phyloP scores from a whole-genome alignment of 2,797 vertebrate genomes.

The Merluccius polli region DNA sequence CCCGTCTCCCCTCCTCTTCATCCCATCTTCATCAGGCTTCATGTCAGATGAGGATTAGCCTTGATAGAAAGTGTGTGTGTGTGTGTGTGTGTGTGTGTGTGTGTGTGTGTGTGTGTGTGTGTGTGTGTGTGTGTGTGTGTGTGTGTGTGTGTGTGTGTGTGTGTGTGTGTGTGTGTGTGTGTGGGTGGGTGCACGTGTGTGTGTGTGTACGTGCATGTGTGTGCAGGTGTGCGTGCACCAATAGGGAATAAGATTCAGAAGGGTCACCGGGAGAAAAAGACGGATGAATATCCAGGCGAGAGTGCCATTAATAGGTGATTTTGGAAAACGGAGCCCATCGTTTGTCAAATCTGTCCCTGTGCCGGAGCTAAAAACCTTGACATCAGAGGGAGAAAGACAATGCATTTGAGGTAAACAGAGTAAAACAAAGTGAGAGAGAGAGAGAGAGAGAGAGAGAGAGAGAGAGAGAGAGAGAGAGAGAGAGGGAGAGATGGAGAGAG shows the following conservation, averaged over 20 bases:
- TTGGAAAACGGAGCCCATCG: not conserved
- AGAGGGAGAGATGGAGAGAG: not conserved
- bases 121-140: conserved; percentile 7
- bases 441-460: not conserved
- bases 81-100: not conserved
- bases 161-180: not conserved
- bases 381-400: conserved; percentile 3
- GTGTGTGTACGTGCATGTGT: too few relatives aligned
- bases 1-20: conserved; percentile 25
- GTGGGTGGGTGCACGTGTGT: not conserved
- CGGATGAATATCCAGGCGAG: not conserved
- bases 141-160: not conserved
- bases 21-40: conserved; percentile 41
- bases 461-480: not conserved
- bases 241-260: not conserved
- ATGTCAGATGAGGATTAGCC: conserved; percentile 53
- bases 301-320: conserved; percentile 17
- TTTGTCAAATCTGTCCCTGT: conserved; percentile 13
- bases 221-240: conserved; percentile 7
- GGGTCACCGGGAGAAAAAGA: not conserved
- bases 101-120: not conserved
- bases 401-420: not conserved
- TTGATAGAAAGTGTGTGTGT: conserved; percentile 6
- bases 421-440: not conserved
- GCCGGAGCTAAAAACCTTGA: not conserved